Conservation (phyloP, 2,113 vertebrate species). For the Maccullochella peelii region DNA sequence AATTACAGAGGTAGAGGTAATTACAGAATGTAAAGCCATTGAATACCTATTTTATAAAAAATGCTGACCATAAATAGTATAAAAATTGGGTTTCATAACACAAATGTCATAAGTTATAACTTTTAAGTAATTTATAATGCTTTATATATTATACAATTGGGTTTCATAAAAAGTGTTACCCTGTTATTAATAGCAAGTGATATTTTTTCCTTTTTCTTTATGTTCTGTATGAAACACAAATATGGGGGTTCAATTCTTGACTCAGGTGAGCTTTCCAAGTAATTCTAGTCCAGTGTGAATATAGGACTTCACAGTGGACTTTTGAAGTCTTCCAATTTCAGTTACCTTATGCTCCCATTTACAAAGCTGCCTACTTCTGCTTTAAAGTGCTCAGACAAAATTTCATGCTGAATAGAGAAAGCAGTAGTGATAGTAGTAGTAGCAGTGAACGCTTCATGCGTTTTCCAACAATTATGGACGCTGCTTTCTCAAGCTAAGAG, state of each 20-base stretch:
- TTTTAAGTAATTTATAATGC: no score
- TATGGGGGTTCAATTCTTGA: neutral
- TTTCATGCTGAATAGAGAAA: neutral
- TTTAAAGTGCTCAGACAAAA: neutral
- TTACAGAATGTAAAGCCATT: no score
- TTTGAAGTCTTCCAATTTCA: neutral
- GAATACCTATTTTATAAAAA: no score
- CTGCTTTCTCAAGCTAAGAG: neutral
- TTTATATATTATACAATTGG: neutral
- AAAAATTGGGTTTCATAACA: no score
- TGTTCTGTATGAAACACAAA: neutral
- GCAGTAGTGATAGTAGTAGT: neutral
- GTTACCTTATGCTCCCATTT: neutral
- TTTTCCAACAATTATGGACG: neutral
- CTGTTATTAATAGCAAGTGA: neutral
- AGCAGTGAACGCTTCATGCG: slow-evolving; percentile 6
- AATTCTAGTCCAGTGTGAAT: neutral
- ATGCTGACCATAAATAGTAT: no score
- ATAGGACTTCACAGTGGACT: neutral
- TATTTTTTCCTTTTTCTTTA: neutral
- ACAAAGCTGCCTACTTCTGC: neutral
- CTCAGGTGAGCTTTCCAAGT: neutral
- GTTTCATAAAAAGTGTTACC: neutral
- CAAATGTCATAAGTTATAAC: no score
- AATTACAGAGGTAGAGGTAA: no score